phyloP scores from a whole-genome alignment of 2,888 invertebrate species.

The Uloborus plumipes region DNA sequence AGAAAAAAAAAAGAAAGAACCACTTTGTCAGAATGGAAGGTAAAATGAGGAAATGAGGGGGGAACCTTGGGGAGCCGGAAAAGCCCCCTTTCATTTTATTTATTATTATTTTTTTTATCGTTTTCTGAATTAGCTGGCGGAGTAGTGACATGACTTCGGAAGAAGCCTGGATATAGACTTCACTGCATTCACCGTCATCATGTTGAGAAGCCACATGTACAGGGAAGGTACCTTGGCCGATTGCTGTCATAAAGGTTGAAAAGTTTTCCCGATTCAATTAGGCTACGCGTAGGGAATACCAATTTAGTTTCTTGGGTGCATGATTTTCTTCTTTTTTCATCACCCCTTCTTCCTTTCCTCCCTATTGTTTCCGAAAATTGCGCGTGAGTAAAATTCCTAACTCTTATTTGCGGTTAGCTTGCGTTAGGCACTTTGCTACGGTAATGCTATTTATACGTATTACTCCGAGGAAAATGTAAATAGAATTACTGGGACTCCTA shows the following conservation, averaged over 20 bases:
- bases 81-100: background rate
- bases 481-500: conserved; percentile 11
- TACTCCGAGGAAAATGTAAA: conserved; percentile 18
- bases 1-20: conserved; percentile 3
- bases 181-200: conserved; percentile 15
- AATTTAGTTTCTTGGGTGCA: conserved; percentile 37
- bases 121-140: background rate
- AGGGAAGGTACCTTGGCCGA: conserved; percentile 8
- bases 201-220: conserved; percentile 12
- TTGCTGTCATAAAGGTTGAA: conserved; percentile 58
- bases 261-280: conserved; percentile 61
- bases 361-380: conserved; percentile 16
- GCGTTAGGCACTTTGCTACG: conserved; percentile 32
- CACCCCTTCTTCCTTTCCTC: background rate
- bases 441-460: conserved; percentile 56
- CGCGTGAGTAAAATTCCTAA: conserved; percentile 48
- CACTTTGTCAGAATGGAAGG: background rate
- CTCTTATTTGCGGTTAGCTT: conserved; percentile 24
- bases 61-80: too few species aligned
- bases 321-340: background rate
- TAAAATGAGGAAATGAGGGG: too few species aligned
- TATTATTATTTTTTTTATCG: conserved; percentile 18
- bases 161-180: conserved; percentile 15
- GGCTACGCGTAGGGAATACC: conserved; percentile 37
- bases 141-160: conserved; percentile 8